These are phyloP conservation scores for Euthynnus affinis DNA, from an alignment of 2,797 vertebrate genomes.

Conservation along the genomic window DNA sequence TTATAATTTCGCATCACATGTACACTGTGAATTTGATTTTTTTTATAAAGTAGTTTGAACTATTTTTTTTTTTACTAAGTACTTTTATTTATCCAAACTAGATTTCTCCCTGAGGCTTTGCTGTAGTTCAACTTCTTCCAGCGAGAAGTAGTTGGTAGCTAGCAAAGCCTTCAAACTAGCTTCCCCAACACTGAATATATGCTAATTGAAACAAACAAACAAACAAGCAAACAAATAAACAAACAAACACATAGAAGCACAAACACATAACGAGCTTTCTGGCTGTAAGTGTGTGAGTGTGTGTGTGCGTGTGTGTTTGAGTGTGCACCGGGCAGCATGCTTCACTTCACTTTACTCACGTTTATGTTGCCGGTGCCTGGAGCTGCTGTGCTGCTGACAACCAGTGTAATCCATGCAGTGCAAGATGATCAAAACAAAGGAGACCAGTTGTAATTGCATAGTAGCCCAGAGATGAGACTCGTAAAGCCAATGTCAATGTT, in stretches of 20 bases:
- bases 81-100: too few species aligned
- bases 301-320: conserved; percentile 7
- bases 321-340: conserved; percentile 26
- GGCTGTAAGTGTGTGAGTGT: background rate
- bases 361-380: conserved; percentile 95
- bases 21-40: too few species aligned
- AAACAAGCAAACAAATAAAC: background rate
- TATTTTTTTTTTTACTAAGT: too few species aligned
- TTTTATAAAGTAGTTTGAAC: too few species aligned
- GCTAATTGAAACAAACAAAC: background rate
- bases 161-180: conserved; percentile 19
- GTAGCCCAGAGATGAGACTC: conserved; percentile 93
- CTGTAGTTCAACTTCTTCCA: conserved; percentile 29
- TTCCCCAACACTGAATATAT: background rate
- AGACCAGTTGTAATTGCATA: conserved; percentile 99
- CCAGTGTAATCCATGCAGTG: conserved; percentile 99
- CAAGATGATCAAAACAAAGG: conserved; percentile 98
- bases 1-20: too few species aligned
- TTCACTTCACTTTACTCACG: conserved; percentile 88
- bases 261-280: background rate
- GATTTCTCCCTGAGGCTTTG: background rate
- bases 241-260: background rate
- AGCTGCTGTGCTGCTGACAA: conserved; percentile 95
- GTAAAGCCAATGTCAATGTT: conserved; percentile 88
- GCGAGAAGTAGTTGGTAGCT: conserved; percentile 35